These are phyloP conservation scores for Acleris literana DNA, from an alignment of 2,888 invertebrate genomes.

Conservation along the genomic window DNA sequence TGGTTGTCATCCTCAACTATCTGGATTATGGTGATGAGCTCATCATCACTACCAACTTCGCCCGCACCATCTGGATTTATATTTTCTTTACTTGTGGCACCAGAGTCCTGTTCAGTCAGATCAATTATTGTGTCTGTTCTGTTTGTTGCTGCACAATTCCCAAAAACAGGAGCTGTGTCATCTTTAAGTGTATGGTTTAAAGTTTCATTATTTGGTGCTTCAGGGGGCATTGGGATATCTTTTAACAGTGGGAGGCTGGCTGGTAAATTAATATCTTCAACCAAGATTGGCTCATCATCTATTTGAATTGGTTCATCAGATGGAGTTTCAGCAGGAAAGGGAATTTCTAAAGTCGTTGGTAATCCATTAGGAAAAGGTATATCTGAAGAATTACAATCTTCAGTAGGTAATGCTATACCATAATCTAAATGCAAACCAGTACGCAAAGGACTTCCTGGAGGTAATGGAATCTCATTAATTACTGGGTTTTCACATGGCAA, in stretches of 20 bases:
- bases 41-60: conserved; percentile 71
- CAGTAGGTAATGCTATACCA: background rate
- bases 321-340: conserved; percentile 22
- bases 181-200: conserved; percentile 7
- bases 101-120: conserved; percentile 40
- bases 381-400: conserved; percentile 4
- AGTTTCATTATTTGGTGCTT: conserved; percentile 17
- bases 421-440: too few relatives aligned
- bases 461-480: conserved; percentile 13
- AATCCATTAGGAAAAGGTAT: conserved; percentile 20
- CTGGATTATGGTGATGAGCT: conserved; percentile 78
- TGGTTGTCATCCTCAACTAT: conserved; percentile 78
- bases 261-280: conserved; percentile 6
- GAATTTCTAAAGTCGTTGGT: conserved; percentile 23
- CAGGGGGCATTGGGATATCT: conserved; percentile 32
- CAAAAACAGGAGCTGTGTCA: conserved; percentile 30
- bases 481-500: conserved; percentile 10
- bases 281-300: background rate
- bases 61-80: conserved; percentile 49
- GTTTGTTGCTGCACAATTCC: conserved; percentile 30
- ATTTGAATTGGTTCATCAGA: conserved; percentile 8
- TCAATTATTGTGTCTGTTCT: conserved; percentile 16
- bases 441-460: conserved; percentile 11
- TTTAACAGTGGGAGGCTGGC: conserved; percentile 20
- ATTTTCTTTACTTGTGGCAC: conserved; percentile 43